A percentile compares a stretch with the other conserved stretches of the same genome.
Conservation (phyloP, 1,140 invertebrate genomes). For the Harlomillsia oculata region DNA sequence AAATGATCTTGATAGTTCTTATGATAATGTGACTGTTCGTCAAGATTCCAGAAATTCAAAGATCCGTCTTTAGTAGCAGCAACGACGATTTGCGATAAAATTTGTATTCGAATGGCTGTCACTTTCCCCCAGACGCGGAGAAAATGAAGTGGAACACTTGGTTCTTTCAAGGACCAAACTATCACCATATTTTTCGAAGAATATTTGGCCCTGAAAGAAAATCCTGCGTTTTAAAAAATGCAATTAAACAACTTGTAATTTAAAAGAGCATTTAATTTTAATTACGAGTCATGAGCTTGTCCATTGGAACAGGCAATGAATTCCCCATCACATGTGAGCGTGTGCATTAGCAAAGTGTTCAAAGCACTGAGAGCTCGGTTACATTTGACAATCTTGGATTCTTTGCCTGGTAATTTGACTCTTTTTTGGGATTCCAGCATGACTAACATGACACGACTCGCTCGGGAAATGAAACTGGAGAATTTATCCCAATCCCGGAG, state of each 20-base stretch:
- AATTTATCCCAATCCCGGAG: neutral
- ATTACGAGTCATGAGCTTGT: too few species aligned
- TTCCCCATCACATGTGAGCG: constrained; percentile 10
- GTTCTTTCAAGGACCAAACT: constrained; percentile 23
- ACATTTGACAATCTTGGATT: neutral
- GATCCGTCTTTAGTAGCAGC: constrained; percentile 19
- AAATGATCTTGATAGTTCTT: constrained; percentile 21
- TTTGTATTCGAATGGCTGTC: constrained; percentile 1
- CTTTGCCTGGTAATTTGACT: neutral
- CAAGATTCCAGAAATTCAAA: constrained; percentile 19
- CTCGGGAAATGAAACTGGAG: constrained; percentile 11
- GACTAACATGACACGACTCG: constrained; percentile 11
- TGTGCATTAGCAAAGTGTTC: constrained; percentile 16
- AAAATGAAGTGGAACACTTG: constrained; percentile 22
- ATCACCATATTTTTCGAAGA: constrained; percentile 17
- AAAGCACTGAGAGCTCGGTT: constrained; percentile 6
- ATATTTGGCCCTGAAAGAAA: constrained; percentile 9
- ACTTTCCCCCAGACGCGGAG: constrained; percentile 24
- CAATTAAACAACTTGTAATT: neutral
- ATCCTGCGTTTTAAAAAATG: too few species aligned
- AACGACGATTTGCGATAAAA: constrained; percentile 5
- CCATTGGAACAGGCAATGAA: constrained; percentile 23
- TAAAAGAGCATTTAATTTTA: neutral
- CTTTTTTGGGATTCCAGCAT: constrained; percentile 18
- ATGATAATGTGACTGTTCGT: constrained; percentile 15